Conservation (phyloP, 2,113 vertebrate species). For the Marcusenius ussheri region DNA sequence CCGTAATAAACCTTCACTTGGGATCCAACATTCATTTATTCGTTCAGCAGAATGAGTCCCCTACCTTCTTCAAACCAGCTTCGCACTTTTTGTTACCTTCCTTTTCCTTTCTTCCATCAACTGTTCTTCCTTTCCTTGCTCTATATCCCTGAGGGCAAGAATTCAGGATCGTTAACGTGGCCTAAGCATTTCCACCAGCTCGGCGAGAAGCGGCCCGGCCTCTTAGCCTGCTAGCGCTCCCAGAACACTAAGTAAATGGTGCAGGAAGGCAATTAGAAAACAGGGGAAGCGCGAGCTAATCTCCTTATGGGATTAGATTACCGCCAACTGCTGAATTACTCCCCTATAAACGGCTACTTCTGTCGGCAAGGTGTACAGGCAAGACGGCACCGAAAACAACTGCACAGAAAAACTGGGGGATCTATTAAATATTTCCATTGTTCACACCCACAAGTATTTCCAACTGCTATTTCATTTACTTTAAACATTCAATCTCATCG, state of each 20-base stretch:
- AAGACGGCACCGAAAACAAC: background rate
- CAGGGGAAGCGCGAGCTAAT: slow-evolving; percentile 57
- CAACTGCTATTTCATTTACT: background rate
- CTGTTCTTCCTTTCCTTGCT: slow-evolving; percentile 80
- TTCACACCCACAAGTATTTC: background rate
- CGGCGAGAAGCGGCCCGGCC: background rate
- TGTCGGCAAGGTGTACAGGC: slow-evolving; percentile 18
- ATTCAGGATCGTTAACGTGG: slow-evolving; percentile 1
- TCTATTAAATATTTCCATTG: background rate
- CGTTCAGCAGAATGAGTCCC: background rate
- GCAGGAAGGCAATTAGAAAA: slow-evolving; percentile 40
- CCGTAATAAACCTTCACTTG: background rate
- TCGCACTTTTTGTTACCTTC: slow-evolving; percentile 74
- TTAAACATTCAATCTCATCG: background rate
- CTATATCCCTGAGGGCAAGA: slow-evolving; percentile 64
- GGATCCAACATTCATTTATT: background rate
- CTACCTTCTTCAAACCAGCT: slow-evolving; percentile 83
- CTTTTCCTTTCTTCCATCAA: slow-evolving; percentile 94
- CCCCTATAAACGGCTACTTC: slow-evolving; percentile 46
- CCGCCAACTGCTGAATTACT: slow-evolving; percentile 37
- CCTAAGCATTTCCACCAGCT: slow-evolving; percentile 5
- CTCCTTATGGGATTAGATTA: slow-evolving; percentile 61
- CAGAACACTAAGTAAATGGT: slow-evolving; percentile 15
- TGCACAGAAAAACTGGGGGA: background rate
- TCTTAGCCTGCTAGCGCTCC: background rate